These are phyloP conservation scores for Crossaster papposus DNA, from an alignment of 53 echinoderm and acorn worm genomes.

Conservation along the genomic window DNA sequence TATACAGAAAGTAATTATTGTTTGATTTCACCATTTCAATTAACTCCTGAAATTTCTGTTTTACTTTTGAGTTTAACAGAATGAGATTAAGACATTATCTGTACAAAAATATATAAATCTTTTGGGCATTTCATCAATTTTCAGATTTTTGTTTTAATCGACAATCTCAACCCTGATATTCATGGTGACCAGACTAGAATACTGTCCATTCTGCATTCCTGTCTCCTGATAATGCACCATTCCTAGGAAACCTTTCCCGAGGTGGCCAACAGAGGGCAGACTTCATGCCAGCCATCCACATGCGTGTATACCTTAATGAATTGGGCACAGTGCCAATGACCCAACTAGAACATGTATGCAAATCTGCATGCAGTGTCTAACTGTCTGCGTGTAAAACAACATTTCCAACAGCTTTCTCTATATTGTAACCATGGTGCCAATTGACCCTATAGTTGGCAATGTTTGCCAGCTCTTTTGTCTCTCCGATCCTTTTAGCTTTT, in stretches of 20 bases:
- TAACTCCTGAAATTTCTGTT: too few relatives aligned
- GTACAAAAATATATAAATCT: too few relatives aligned
- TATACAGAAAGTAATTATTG: too few relatives aligned
- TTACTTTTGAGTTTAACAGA: not conserved
- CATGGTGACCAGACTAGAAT: too few relatives aligned
- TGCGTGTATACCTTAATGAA: not conserved
- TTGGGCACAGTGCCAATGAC: not conserved
- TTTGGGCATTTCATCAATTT: too few relatives aligned
- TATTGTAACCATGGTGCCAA: constrained; percentile 34
- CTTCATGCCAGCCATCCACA: not conserved
- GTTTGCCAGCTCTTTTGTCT: constrained; percentile 41
- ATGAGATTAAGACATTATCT: too few relatives aligned
- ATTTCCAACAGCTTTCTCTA: not conserved
- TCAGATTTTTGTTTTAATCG: too few relatives aligned
- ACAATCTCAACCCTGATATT: too few relatives aligned
- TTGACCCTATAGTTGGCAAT: constrained; percentile 50
- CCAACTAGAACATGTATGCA: too few relatives aligned
- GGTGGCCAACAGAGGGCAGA: constrained; percentile 47
- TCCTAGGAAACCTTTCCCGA: constrained; percentile 12
- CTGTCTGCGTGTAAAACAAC: not conserved
- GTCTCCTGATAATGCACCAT: not conserved
- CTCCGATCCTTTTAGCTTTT: constrained; percentile 26
- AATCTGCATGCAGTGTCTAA: not conserved
- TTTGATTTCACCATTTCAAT: too few relatives aligned
- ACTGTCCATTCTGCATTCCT: constrained; percentile 12